Evolutionary conservation across 2,888 invertebrate genomes (phyloP), one percentile per base, ranked within the genome.

Genomic region (Cataglyphis albicans): DNA sequence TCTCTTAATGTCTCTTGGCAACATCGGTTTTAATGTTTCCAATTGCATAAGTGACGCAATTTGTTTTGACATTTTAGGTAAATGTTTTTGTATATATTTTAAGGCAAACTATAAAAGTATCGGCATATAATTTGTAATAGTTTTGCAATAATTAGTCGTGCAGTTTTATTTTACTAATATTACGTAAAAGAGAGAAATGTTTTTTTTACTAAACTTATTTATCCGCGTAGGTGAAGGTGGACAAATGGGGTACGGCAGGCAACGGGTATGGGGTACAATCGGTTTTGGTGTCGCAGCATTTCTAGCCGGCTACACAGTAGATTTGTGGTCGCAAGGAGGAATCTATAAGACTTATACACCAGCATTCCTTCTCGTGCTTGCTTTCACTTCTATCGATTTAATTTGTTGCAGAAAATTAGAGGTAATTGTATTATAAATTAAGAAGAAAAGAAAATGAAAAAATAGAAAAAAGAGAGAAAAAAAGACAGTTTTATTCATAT

Each of bases 41-140:
- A 97, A 98, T 91, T 98, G 97, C 67, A 97, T 98, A 57, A 97
- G 98, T 57, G 99, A 99, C 94, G 98, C 98, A 0, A 97, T 98
- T 44, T 98, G 98, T 93, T 98, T 98, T 92, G 98, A 98, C 94
- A 96, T 98, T 35, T 95, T 99, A 57, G 98, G 98, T 96, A 93
- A 95, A 73, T 55, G 15, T 32, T 59, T 29, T 65, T 57, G 25
- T 15, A 57, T 18, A 57, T 38, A 35, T 59, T 81, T 64, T 55
- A 32, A 41, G 1, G 21, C 29, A 57, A 18, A 29, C 35, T 65
- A 29, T 52, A 65, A 35, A 64, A 32, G 21, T 35, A 29, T 41
- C 7, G 32, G 25, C 59, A 63, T 41, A 32, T 84, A 55, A 44
- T 10, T 57, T 25, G 12, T 5, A 83, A 44, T 15, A 48, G 18